phyloP scores from a whole-genome alignment of 2,113 vertebrate species.

The Hymenochirus boettgeri region DNA sequence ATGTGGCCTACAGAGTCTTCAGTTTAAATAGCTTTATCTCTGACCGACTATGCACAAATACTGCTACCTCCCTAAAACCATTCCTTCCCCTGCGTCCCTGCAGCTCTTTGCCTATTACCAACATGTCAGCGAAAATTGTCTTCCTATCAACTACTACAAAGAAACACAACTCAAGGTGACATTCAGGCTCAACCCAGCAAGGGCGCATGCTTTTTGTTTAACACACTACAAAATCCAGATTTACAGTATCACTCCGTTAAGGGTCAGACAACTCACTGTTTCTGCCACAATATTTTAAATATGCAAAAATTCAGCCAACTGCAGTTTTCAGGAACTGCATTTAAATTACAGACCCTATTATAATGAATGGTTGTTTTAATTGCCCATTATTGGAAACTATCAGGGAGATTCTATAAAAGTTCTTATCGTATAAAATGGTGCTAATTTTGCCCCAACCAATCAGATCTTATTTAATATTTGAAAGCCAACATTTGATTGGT shows the following conservation, averaged over 20 bases:
- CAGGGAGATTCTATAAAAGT: no score
- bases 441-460: no score
- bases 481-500: no score
- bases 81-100: slow-evolving; percentile 25
- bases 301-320: neutral
- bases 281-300: slow-evolving; percentile 2
- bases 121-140: slow-evolving; percentile 41
- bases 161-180: slow-evolving; percentile 38
- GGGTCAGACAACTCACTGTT: slow-evolving; percentile 8
- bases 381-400: no score
- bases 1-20: slow-evolving; percentile 4
- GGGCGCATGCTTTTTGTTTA: slow-evolving; percentile 23
- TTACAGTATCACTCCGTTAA: slow-evolving; percentile 12
- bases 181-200: slow-evolving; percentile 31
- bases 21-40: slow-evolving; percentile 31
- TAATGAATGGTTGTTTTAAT: no score
- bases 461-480: no score
- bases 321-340: neutral
- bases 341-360: no score
- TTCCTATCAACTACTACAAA: slow-evolving; percentile 40
- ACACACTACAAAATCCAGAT: no score
- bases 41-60: slow-evolving; percentile 8
- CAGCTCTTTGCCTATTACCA: slow-evolving; percentile 40
- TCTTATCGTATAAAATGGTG: no score
- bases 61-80: slow-evolving; percentile 7